Percentiles rank a stretch among this genome's conserved stretches.
These are phyloP conservation scores for Callipepla californica DNA, from an alignment of 2,113 vertebrate genomes.

Conservation along the genomic window DNA sequence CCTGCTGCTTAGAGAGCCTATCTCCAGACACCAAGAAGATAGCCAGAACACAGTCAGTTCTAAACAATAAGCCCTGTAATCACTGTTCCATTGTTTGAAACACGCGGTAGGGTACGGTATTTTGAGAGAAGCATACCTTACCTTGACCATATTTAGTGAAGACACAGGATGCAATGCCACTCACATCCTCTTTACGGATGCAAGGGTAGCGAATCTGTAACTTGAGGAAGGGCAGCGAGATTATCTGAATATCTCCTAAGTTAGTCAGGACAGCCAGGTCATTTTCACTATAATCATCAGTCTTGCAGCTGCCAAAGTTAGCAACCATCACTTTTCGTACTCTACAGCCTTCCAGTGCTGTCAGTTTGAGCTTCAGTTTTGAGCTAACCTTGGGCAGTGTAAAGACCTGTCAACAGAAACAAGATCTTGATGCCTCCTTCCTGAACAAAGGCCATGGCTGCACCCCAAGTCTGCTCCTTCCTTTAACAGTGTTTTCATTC, in stretches of 20 bases:
- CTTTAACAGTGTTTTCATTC: neutral
- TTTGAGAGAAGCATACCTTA: slow-evolving; percentile 27
- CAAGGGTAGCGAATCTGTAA: slow-evolving; percentile 93
- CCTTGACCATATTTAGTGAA: slow-evolving; percentile 97
- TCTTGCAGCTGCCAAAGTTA: slow-evolving; percentile 88
- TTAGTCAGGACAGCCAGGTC: slow-evolving; percentile 92
- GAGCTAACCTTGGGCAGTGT: slow-evolving; percentile 93
- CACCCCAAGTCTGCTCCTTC: neutral
- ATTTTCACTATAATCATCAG: slow-evolving; percentile 89
- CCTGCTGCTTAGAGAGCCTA: neutral
- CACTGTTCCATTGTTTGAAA: neutral
- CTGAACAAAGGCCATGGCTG: neutral
- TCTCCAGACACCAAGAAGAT: neutral
- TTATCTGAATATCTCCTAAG: slow-evolving; percentile 93
- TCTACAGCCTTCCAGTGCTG: slow-evolving; percentile 91
- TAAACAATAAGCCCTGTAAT: neutral
- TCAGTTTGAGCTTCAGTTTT: slow-evolving; percentile 95
- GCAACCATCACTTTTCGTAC: slow-evolving; percentile 89
- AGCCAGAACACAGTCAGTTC: neutral
- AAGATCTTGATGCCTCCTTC: neutral
- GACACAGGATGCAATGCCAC: slow-evolving; percentile 96
- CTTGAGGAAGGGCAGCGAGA: slow-evolving; percentile 92
- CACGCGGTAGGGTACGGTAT: neutral
- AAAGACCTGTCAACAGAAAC: slow-evolving; percentile 84
- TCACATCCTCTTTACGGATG: slow-evolving; percentile 95